A percentile compares a stretch with the other conserved stretches of the same genome.
These are phyloP conservation scores for Sprattus sprattus DNA, from an alignment of 2,113 vertebrate species.

Conservation along the genomic window DNA sequence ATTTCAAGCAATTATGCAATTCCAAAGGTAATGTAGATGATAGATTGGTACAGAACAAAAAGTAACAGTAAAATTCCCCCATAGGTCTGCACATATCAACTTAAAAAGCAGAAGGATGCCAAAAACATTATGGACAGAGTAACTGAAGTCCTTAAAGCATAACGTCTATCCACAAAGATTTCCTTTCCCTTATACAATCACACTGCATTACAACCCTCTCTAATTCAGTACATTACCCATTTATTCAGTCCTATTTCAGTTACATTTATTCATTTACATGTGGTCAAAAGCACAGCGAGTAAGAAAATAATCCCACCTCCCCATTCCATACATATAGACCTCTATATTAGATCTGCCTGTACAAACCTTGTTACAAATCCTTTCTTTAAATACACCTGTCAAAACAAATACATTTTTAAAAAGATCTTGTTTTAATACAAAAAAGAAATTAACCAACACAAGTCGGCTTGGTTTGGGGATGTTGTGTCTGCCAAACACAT, in stretches of 20 bases:
- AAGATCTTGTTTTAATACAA: constrained; percentile 38
- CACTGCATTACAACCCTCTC: neutral
- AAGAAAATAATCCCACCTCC: constrained; percentile 11
- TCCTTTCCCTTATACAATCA: neutral
- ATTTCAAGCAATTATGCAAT: constrained; percentile 11
- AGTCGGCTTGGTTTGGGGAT: constrained; percentile 12
- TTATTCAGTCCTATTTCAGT: neutral
- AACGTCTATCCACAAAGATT: neutral
- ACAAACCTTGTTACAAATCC: no score
- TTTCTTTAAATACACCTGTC: neutral
- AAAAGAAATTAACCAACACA: constrained; percentile 27
- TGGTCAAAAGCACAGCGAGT: neutral
- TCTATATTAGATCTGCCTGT: constrained; percentile 23
- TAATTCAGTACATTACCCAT: neutral
- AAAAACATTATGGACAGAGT: neutral
- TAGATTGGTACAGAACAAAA: neutral
- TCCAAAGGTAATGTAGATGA: neutral
- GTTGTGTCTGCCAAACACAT: constrained; percentile 35
- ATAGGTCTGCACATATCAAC: neutral
- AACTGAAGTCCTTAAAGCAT: neutral
- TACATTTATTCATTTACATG: constrained; percentile 24
- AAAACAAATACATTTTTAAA: neutral
- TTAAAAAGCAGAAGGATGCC: neutral
- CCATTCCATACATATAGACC: neutral
- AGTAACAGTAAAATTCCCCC: neutral